Base-by-base conservation (phyloP, 1,140 invertebrate species). In the Ips typographus region DNA sequence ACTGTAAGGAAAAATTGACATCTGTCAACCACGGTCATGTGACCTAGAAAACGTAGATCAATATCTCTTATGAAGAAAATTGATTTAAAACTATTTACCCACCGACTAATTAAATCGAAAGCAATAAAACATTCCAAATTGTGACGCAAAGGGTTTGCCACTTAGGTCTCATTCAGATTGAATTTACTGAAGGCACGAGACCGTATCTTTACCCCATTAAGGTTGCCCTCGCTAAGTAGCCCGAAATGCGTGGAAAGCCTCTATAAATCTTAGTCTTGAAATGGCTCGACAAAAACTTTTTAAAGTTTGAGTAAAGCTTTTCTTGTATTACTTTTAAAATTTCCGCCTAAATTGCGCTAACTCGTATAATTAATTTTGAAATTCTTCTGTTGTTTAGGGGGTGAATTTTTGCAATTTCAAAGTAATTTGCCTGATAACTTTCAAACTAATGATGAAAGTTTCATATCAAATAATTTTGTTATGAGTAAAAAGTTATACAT, bases 181-280 rank as follows among this genome's bases (percentile, higher is more conserved):
- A 49, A 49, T 49, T 49, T 49, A 49, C 44, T 22, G 44, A 49
- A 49, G 44, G 44, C 44, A 49, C 44, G 44, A 49, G 44, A 49
- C 44, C 44, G 44, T 49, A 49, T 49, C 44, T 49, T 49, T 49
- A 8, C 44, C 6, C 3, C 3, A 49, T 49, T 49, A 49, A 6
- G 44, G 44, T 22, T 22, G 22, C 22, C 22, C 22, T 22, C 22
- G 22, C 44, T 49, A 49, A 49, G 44, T 49, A 49, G 44, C 22
- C 44, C 44, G 44, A 49, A 49, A 49, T 49, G 44, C 44, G 44
- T 49, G 44, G 44, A 49, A 22, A 49, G 44, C 44, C 44, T 6
- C 44, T 22, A 49, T 49, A 49, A 49, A 49, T 49, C 44, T 49
- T 49, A 49, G 44, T 49, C 44, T 22, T 22, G 7, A 22, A 49